Conservation (phyloP, 2,113 vertebrate genomes). For the Bos javanicus region DNA sequence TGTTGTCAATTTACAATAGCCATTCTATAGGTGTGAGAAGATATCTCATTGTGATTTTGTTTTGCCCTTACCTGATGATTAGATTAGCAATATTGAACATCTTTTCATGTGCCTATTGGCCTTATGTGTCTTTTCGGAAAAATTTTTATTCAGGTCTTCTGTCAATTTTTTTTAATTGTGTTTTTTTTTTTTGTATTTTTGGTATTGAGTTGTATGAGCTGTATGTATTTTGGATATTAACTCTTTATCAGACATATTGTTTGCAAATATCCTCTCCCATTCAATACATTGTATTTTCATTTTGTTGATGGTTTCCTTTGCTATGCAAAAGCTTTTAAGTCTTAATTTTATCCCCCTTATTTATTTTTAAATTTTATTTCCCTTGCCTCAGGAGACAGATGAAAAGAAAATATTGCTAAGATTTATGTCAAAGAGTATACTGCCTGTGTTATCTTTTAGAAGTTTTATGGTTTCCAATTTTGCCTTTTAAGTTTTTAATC, state of each 20-base stretch:
- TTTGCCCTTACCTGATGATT: not conserved
- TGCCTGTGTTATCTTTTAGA: not conserved
- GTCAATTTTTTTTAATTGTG: not conserved
- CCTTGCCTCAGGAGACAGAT: not conserved
- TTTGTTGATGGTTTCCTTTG: not conserved
- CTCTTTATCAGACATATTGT: not conserved
- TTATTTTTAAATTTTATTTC: not conserved
- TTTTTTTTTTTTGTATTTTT: not conserved
- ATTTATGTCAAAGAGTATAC: not conserved
- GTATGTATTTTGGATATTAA: not conserved
- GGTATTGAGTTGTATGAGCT: not conserved
- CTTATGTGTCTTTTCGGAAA: not conserved
- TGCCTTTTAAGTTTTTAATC: not conserved
- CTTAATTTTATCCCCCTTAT: not conserved
- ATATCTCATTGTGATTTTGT: not conserved
- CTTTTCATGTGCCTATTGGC: not conserved
- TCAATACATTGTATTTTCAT: not conserved
- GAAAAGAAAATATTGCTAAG: not conserved
- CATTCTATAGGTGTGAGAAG: not conserved
- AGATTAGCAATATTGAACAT: not conserved
- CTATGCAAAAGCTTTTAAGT: not conserved
- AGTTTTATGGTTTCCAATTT: not conserved
- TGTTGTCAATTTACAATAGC: not conserved
- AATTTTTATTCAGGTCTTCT: not conserved
- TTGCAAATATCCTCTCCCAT: not conserved